Conservation (phyloP, 2,113 vertebrate genomes). For the Mus musculus region DNA sequence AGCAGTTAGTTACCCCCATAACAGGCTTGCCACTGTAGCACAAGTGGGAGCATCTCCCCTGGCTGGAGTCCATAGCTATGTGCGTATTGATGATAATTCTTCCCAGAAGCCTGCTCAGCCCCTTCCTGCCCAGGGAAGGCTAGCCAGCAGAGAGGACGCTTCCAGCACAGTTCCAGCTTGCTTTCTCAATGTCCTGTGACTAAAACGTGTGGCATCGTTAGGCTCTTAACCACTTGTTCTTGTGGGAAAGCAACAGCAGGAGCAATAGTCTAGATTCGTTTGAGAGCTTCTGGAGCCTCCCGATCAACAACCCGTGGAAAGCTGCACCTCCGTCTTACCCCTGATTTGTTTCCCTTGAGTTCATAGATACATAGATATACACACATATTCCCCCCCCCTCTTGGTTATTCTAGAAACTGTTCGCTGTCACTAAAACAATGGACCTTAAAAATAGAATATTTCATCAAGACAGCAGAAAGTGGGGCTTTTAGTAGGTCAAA, state of each 20-base stretch:
- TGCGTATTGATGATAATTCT: background rate
- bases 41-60: background rate
- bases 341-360: background rate
- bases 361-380: background rate
- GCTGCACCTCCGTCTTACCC: background rate
- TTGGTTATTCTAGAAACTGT: background rate
- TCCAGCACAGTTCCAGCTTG: background rate
- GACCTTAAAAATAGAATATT: slow-evolving; percentile 28
- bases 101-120: background rate
- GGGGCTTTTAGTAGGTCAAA: slow-evolving; percentile 15
- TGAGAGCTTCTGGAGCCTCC: background rate
- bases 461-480: slow-evolving; percentile 18
- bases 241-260: background rate
- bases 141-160: background rate
- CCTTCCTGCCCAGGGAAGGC: background rate
- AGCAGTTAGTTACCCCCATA: background rate
- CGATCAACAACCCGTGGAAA: background rate
- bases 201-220: background rate
- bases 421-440: background rate
- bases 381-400: background rate
- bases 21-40: background rate
- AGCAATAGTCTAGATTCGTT: too few species aligned
- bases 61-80: background rate
- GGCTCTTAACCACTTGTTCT: background rate
- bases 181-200: background rate